Conservation (phyloP, 2,888 invertebrate species). For the Diaprepes abbreviatus region DNA sequence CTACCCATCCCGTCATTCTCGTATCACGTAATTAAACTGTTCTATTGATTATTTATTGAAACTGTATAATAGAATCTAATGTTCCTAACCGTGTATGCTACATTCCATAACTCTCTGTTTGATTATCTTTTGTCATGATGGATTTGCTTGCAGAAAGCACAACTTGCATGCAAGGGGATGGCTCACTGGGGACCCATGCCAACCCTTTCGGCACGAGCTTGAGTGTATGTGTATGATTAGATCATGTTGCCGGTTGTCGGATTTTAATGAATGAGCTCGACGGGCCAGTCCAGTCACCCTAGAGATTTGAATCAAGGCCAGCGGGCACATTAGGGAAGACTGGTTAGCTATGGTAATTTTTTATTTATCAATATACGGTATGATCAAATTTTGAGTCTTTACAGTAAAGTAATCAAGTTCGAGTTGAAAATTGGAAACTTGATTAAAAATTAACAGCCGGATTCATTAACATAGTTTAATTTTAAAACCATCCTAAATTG, state of each 20-base stretch:
- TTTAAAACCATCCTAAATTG: no score
- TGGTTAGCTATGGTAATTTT: conserved; percentile 14
- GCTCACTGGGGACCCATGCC: conserved; percentile 31
- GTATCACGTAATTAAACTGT: no score
- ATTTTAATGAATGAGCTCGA: conserved; percentile 34
- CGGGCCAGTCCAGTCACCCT: conserved; percentile 12
- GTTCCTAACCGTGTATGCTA: background rate
- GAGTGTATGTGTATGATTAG: conserved; percentile 43
- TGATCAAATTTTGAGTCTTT: no score
- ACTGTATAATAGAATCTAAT: background rate
- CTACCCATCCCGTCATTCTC: no score
- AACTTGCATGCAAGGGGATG: conserved; percentile 40
- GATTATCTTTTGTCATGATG: conserved; percentile 41
- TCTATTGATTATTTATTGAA: no score
- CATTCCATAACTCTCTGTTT: conserved; percentile 3
- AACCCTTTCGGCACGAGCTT: conserved; percentile 43
- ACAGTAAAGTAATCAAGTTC: no score
- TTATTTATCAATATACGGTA: background rate
- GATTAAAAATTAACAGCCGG: no score
- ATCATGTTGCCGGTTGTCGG: conserved; percentile 37
- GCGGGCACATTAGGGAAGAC: conserved; percentile 1
- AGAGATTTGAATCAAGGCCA: conserved; percentile 25
- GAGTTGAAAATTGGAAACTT: no score
- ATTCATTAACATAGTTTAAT: no score
- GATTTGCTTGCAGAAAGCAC: conserved; percentile 40